These are phyloP conservation scores for Amphiura filiformis DNA, from an alignment of 35 echinoderm and acorn worm species.

Conservation along the genomic window DNA sequence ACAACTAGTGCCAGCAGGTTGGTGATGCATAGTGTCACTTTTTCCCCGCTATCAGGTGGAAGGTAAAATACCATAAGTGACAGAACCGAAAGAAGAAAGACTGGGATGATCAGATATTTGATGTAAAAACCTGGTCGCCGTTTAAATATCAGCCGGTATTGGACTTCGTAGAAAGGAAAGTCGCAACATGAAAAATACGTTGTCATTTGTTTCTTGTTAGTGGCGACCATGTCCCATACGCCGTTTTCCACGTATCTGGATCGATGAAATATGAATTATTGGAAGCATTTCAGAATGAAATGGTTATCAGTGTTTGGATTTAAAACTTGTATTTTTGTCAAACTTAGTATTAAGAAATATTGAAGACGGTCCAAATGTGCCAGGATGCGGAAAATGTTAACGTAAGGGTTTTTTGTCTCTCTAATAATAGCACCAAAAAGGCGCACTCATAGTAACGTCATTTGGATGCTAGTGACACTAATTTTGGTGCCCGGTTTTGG, in stretches of 20 bases:
- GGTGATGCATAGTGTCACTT: slow-evolving; percentile 53
- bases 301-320: too few species aligned
- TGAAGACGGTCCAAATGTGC: too few species aligned
- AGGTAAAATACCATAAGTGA: slow-evolving; percentile 39
- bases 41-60: slow-evolving; percentile 66
- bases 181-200: background rate
- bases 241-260: background rate
- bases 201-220: background rate
- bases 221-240: background rate
- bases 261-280: background rate
- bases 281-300: background rate
- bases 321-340: too few species aligned
- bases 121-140: background rate
- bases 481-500: too few species aligned
- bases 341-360: too few species aligned
- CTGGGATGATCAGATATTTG: slow-evolving; percentile 17
- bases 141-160: background rate
- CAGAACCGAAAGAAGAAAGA: slow-evolving; percentile 25
- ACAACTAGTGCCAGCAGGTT: slow-evolving; percentile 64
- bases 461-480: too few species aligned
- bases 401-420: too few species aligned
- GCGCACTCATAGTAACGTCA: too few species aligned
- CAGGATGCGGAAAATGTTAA: too few species aligned
- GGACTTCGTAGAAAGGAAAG: background rate
- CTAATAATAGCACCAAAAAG: too few species aligned